Percentiles rank a stretch among this genome's conserved stretches.
phyloP scores from a whole-genome alignment of 2,888 invertebrate genomes.

The Papilio protenor region DNA sequence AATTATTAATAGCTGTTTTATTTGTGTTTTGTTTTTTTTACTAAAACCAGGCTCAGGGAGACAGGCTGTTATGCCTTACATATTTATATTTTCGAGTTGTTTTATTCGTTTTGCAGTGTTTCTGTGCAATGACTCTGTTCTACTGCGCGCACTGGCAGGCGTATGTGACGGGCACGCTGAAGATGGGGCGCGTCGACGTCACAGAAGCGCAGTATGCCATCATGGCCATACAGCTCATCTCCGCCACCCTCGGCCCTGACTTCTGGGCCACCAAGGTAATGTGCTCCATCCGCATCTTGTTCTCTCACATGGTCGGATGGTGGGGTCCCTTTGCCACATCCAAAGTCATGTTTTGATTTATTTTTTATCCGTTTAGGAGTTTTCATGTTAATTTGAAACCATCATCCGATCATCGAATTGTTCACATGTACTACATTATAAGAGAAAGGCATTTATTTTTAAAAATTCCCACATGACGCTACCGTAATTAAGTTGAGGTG shows the following conservation, averaged over 20 bases:
- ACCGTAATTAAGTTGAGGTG: slow-evolving; percentile 35
- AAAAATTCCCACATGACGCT: slow-evolving; percentile 80
- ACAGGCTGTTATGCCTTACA: neutral
- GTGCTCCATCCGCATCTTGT: slow-evolving; percentile 46
- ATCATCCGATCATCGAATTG: slow-evolving; percentile 26
- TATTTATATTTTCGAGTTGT: neutral
- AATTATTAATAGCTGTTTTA: too few species aligned
- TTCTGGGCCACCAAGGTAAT: slow-evolving; percentile 90
- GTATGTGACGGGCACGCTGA: slow-evolving; percentile 97
- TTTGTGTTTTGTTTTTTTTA: too few species aligned
- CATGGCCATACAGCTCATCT: slow-evolving; percentile 93
- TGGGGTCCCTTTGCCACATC: neutral
- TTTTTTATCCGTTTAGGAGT: slow-evolving; percentile 27
- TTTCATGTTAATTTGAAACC: neutral
- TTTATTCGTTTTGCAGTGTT: slow-evolving; percentile 86
- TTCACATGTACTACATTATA: neutral
- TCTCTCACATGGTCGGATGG: slow-evolving; percentile 3
- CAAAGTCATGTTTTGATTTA: neutral
- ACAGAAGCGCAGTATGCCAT: slow-evolving; percentile 99
- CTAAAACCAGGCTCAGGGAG: too few species aligned
- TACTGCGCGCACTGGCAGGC: slow-evolving; percentile 99
- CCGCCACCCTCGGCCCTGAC: slow-evolving; percentile 93
- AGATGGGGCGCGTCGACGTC: slow-evolving; percentile 97
- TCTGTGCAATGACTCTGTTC: slow-evolving; percentile 97
- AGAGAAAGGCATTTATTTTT: slow-evolving; percentile 53